Conservation (phyloP, 2,113 vertebrate genomes). For the Telmatochromis bifrenatus region DNA sequence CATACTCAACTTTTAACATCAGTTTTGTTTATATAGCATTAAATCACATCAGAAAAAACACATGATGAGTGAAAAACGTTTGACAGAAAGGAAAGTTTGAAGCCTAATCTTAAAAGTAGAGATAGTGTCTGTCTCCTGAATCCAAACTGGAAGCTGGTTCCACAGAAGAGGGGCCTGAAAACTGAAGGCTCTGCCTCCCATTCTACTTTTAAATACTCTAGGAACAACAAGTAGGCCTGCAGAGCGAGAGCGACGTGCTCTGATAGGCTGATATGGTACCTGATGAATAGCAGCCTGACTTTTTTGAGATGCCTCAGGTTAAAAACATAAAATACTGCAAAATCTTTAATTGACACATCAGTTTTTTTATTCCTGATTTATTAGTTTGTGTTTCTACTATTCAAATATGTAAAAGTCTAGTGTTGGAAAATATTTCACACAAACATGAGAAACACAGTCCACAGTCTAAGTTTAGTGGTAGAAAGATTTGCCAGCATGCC, state of each 20-base stretch:
- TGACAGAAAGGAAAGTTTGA: not conserved
- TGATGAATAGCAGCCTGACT: not conserved
- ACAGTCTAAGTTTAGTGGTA: not conserved
- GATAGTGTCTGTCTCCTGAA: not conserved
- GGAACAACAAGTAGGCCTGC: not conserved
- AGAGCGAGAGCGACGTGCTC: accelerated
- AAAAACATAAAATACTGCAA: not conserved
- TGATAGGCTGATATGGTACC: accelerated
- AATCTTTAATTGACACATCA: not conserved
- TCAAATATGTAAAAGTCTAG: not conserved
- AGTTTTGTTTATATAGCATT: not conserved
- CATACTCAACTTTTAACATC: accelerated
- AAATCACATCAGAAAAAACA: not conserved
- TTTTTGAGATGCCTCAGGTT: not conserved
- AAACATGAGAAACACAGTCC: accelerated
- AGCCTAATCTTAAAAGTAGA: not conserved
- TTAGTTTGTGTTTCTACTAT: not conserved
- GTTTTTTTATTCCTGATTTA: not conserved
- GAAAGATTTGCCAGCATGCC: accelerated
- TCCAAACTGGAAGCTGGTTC: not conserved
- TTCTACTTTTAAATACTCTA: not conserved
- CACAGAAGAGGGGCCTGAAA: not conserved
- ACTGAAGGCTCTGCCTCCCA: not conserved
- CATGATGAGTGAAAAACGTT: not conserved
- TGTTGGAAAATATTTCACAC: not conserved